phyloP scores from a whole-genome alignment of 2,113 vertebrate genomes.

The Sceloporus tristichus region DNA sequence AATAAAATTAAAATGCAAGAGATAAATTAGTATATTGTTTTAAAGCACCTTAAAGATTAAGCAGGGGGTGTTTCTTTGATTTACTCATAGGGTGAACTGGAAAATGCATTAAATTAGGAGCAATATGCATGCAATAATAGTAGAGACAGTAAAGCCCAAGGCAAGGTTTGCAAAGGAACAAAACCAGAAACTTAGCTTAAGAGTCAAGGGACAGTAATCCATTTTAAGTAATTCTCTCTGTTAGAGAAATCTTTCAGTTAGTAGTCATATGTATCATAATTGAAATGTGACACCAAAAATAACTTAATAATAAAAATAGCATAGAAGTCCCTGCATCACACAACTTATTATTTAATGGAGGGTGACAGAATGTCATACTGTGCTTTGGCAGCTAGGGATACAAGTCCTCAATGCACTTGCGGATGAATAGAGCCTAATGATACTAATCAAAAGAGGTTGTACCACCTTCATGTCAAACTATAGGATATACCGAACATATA shows the following conservation, averaged over 20 bases:
- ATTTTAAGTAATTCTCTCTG: not conserved
- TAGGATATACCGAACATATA: too few species aligned
- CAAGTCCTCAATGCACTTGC: too few species aligned
- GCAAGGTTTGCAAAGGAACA: not conserved
- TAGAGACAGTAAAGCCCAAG: not conserved
- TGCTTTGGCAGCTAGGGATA: too few species aligned
- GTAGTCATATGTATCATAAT: not conserved
- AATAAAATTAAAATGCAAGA: not conserved
- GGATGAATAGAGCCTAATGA: too few species aligned
- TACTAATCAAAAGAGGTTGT: too few species aligned
- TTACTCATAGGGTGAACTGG: not conserved
- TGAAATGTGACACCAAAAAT: constrained; percentile 13
- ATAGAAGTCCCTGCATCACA: not conserved
- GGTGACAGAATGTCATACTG: not conserved
- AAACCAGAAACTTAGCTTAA: not conserved
- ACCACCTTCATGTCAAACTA: too few species aligned
- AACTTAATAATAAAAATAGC: not conserved
- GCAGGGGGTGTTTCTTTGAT: not conserved
- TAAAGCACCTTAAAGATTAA: not conserved
- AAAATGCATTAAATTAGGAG: constrained; percentile 4
- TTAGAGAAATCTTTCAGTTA: not conserved
- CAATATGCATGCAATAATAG: not conserved
- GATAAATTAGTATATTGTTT: not conserved
- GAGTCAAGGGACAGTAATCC: not conserved
- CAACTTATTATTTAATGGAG: not conserved